Evolutionary conservation across 1,140 invertebrate genomes (phyloP), one percentile per base, ranked within the genome.

Genomic region (Drosophila kohkoa): DNA sequence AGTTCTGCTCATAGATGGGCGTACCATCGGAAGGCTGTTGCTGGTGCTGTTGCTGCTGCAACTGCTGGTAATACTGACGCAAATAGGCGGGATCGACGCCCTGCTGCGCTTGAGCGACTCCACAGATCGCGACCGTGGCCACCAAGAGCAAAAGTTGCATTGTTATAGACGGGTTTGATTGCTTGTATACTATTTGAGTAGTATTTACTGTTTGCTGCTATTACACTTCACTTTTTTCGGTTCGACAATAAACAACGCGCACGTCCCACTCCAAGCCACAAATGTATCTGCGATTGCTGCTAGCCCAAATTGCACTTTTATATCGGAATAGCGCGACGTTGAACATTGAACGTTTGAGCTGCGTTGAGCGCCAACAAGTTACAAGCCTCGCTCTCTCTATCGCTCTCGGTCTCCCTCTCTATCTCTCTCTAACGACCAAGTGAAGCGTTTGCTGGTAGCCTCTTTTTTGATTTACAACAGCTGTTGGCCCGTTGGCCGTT

Each of bases 1-100:
- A 91, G 48, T 92, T 92, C 59, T 90, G 91, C 81, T 92, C 91
- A 16, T 86, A 92, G 49, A 92, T 92, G 70, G 91, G 91, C 48
- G 91, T 92, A 54, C 82, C 89, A 25, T 92, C 91, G 10, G 51
- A 57, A 48, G 70, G 69, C 38, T 81, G 82, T n/a, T 77, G 77
- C 11, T 83, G 82, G 35, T 90, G 81, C 46, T 83, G 82, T 43
- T 90, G 77, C 13, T 86, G 82, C 7, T 90, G 81, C 72, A 92
- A 52, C 57, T 92, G 91, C 55, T 92, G 91, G 49, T 92, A 92
- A 72, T 92, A 92, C 59, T 92, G 91, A 16, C 90, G 77, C 68
- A 92, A 70, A 54, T 92, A 92, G 71, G 91, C 89, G 78, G 91
- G 91, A 77, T 92, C 91, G 71, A 92, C 91, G 69, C 81, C 87